Percentiles rank a stretch among this genome's conserved stretches.
phyloP scores from a whole-genome alignment of 1,140 invertebrate species.

The Fragariocoptes setiger region DNA sequence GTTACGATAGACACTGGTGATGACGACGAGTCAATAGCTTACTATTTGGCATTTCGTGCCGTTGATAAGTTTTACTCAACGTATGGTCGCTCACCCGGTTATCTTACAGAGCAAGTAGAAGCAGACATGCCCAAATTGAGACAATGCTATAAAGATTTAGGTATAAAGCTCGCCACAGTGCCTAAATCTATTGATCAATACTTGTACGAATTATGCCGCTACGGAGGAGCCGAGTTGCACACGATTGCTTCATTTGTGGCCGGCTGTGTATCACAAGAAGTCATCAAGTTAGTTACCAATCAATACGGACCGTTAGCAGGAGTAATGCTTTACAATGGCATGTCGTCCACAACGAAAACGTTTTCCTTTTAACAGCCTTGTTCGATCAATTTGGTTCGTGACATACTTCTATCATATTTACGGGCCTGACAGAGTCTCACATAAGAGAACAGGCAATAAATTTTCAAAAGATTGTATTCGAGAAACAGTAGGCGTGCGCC shows the following conservation, averaged over 20 bases:
- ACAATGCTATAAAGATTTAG: conserved; percentile 22
- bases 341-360: conserved; percentile 47
- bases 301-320: conserved; percentile 90
- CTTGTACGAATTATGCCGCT: conserved; percentile 71
- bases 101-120: conserved; percentile 52
- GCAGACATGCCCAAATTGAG: conserved; percentile 57
- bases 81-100: conserved; percentile 61
- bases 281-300: conserved; percentile 79
- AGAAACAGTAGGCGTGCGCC: no score
- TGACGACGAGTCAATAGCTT: conserved; percentile 45
- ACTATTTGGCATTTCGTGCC: conserved; percentile 60
- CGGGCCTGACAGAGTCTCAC: no score
- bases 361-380: conserved; percentile 20
- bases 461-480: no score
- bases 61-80: conserved; percentile 61
- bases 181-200: conserved; percentile 57
- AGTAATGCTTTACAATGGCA: conserved; percentile 78
- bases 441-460: no score
- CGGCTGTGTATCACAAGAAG: conserved; percentile 74
- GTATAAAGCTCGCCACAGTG: conserved; percentile 47
- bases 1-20: not conserved
- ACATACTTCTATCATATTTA: no score
- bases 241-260: conserved; percentile 72
- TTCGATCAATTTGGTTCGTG: no score
- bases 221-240: conserved; percentile 73